Evolutionary conservation across 2,113 vertebrate species (phyloP).

Genomic region (Rhynchomys soricoides): DNA sequence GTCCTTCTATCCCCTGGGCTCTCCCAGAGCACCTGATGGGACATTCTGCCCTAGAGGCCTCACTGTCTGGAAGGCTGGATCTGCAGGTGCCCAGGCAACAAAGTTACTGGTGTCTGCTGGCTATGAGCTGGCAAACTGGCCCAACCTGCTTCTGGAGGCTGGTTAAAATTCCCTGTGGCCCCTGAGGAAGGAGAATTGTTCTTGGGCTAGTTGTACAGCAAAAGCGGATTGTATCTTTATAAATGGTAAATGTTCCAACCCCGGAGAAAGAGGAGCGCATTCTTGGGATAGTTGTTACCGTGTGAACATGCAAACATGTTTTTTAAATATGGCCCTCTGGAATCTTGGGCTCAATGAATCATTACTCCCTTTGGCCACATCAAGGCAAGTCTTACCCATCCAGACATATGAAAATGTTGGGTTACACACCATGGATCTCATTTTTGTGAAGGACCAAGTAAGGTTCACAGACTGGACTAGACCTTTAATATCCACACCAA

Average conservation of each 20-base stretch:
- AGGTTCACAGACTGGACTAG: neutral
- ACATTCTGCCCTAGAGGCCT: neutral
- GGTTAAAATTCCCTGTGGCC: neutral
- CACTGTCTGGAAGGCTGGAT: neutral
- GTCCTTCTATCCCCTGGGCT: neutral
- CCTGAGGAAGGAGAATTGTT: neutral
- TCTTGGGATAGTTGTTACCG: neutral
- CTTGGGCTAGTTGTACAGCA: neutral
- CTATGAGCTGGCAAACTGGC: slow-evolving; percentile 60
- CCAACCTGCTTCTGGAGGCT: slow-evolving; percentile 68
- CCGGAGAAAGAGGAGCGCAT: neutral
- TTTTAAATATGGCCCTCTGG: neutral
- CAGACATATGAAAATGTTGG: neutral
- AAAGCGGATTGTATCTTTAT: neutral
- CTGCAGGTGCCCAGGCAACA: slow-evolving; percentile 40
- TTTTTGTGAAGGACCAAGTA: neutral
- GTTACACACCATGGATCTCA: neutral
- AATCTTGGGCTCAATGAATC: neutral
- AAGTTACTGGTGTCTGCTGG: neutral
- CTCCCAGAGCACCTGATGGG: neutral
- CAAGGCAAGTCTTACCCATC: neutral
- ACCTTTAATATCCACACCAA: neutral
- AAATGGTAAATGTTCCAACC: neutral
- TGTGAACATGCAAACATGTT: neutral
- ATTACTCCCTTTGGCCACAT: neutral